Base-by-base conservation (phyloP, 1,140 invertebrate species). In the Drosophila albomicans region DNA sequence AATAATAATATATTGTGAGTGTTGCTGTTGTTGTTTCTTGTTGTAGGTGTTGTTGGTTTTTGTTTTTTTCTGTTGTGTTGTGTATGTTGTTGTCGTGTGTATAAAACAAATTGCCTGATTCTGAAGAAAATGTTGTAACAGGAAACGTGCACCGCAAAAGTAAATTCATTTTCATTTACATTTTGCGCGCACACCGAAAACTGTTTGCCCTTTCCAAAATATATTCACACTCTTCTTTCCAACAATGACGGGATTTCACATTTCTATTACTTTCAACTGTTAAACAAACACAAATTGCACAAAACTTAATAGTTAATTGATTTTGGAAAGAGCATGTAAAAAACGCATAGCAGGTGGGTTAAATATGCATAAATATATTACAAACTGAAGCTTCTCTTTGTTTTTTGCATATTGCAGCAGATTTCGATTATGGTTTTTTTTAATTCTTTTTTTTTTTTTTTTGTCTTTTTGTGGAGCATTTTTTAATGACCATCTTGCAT, bases 381-480 rank as follows among this genome's bases (percentile, higher is more conserved):
- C 46, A 51, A 82, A 74, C 54, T 65, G 66, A 82, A 79, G 77
- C 80, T 79, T 78, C 75, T 46, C n/a, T 65, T 46, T 56, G 4
- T 56, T 56, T 54, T 62, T 79, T 79, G 72, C 82, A 85, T 76
- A 86, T 87, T 87, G 82, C 82, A 82, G 68, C 78, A 71, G 51
- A 65, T 71, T 71, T 59, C 59, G 61, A n/a, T 59, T 38, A 66
- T 32, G 38, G 28, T 25, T 48, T 73, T 41, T 16, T 70, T 58
- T 49, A 20, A 20, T 20, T 20, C 20, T 16, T 63, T 56, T 32
- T 32, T 57, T 71, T 80, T 46, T 48, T 63, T n/a, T n/a, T 61
- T 65, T 78, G 7, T 75, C 49, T 78, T 63, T 72, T 63, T 81
- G 45, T 81, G 58, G 61, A 65, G 38, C 79, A 81, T 43, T 67